Evolutionary conservation across 1,140 invertebrate genomes (phyloP).

Genomic region (Cephus cinctus): DNA sequence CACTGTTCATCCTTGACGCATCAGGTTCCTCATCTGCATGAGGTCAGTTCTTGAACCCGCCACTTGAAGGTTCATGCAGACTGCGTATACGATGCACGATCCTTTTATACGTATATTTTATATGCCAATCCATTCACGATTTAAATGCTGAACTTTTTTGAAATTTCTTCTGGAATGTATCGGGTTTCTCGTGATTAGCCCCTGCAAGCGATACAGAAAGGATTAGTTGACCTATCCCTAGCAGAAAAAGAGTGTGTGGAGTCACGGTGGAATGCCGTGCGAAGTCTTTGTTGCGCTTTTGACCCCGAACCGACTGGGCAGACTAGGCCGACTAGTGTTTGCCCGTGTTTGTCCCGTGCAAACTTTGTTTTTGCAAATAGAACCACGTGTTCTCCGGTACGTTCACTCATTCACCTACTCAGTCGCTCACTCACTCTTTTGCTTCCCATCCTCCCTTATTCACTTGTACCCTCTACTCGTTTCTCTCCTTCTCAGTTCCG

Average conservation of each 20-base stretch:
- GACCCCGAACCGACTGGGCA: slow-evolving; percentile 39
- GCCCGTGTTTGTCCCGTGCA: slow-evolving; percentile 47
- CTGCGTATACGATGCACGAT: too few relatives aligned
- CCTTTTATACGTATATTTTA: too few relatives aligned
- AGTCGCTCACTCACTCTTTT: slow-evolving; percentile 23
- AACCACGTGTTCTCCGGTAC: slow-evolving; percentile 41
- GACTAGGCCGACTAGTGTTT: slow-evolving; percentile 36
- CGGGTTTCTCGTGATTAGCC: too few relatives aligned
- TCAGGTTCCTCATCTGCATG: too few relatives aligned
- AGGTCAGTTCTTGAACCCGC: too few relatives aligned
- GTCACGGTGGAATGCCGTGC: slow-evolving; percentile 28
- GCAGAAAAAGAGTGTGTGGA: slow-evolving; percentile 21
- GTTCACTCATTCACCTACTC: neutral
- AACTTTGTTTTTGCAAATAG: slow-evolving; percentile 53
- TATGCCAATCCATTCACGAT: too few relatives aligned
- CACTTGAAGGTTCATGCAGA: too few relatives aligned
- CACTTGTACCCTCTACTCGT: slow-evolving; percentile 8
- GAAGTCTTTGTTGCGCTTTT: slow-evolving; percentile 48
- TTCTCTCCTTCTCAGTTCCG: slow-evolving; percentile 11
- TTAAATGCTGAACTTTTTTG: too few relatives aligned
- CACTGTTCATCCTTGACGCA: too few relatives aligned
- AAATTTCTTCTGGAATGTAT: too few relatives aligned
- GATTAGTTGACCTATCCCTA: too few relatives aligned
- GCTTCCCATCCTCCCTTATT: slow-evolving; percentile 15
- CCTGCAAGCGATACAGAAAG: too few relatives aligned